Evolutionary conservation across 2,888 invertebrate species (phyloP), one percentile per base, ranked within the genome.

Genomic region (Ceriagrion tenellum): DNA sequence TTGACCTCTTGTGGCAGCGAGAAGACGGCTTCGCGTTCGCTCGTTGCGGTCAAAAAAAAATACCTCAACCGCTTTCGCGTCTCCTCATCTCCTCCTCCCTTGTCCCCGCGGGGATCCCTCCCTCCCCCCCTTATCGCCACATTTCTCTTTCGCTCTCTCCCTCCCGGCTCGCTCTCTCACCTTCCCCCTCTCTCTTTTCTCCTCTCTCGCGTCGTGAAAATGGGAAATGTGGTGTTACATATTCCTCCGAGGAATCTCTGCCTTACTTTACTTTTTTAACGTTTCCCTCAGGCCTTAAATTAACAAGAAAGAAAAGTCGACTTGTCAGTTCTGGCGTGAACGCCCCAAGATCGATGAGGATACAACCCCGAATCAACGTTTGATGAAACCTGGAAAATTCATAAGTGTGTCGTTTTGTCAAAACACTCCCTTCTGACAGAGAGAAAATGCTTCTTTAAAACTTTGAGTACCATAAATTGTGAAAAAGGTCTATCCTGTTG

Each of bases 41-140:
- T 91, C 91, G 55, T 91, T 69, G 93, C 74, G 93, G 93, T 93
- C 69, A 26, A 93, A 93, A 69, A 93, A 35, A 35, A 81, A 59
- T 12, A 26, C 69, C 69, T 69, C n/a, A 69, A 26, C 1, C n/a
- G 0, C 26, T n/a, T 20, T 20, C 59, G 59, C 59, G 59, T 12
- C 69, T 69, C 69, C 69, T 23, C 69, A 1, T 20, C 69, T 12
- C 69, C 26, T 12, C 26, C 69, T n/a, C 18, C 69, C 12, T 20
- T 69, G 12, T 69, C 26, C 18, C 69, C n/a, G n/a, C 18, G 12
- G 69, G 69, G n/a, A 69, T 59, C 59, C 20, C 59, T 56, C 56
- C 16, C 16, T 59, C 12, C 69, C 18, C n/a, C n/a, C 69, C 26
- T 69, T 69, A 69, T 26, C 69, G 26, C 81, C 35, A 26, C 81